These are phyloP conservation scores for Helobdella robusta DNA, from an alignment of 2,888 invertebrate species.

Conservation along the genomic window DNA sequence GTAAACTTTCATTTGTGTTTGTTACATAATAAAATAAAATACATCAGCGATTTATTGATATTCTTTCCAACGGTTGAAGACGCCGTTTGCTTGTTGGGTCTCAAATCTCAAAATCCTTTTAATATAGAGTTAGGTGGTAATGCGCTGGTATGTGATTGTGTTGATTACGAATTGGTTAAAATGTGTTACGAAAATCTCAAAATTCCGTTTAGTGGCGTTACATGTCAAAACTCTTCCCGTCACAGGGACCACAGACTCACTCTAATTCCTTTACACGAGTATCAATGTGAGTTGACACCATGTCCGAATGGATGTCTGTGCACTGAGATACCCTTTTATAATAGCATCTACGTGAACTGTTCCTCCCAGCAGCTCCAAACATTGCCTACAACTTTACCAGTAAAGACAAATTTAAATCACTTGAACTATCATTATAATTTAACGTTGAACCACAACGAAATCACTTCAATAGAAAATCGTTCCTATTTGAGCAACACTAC, in stretches of 20 bases:
- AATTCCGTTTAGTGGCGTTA: neutral
- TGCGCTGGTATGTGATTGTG: conserved; percentile 20
- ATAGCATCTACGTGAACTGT: conserved; percentile 12
- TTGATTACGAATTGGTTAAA: conserved; percentile 1
- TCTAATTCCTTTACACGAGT: too few relatives aligned
- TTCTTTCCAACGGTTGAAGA: neutral
- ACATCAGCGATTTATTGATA: neutral
- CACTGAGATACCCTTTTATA: neutral
- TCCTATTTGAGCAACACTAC: conserved; percentile 14
- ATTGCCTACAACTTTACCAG: neutral
- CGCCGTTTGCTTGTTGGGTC: neutral
- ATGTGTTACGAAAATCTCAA: neutral
- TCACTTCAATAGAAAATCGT: neutral
- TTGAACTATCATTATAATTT: too few relatives aligned
- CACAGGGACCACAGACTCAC: too few relatives aligned
- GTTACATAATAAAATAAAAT: neutral
- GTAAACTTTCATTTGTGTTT: neutral
- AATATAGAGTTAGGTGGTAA: neutral
- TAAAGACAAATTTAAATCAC: too few relatives aligned
- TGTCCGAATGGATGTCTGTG: conserved; percentile 11
- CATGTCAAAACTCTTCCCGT: neutral
- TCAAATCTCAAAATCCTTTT: neutral
- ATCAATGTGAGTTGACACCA: too few relatives aligned
- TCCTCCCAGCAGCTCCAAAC: neutral
- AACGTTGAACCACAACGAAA: neutral